Base-by-base conservation (phyloP, 2,113 vertebrate genomes). In the Cyprinodon tularosa region DNA sequence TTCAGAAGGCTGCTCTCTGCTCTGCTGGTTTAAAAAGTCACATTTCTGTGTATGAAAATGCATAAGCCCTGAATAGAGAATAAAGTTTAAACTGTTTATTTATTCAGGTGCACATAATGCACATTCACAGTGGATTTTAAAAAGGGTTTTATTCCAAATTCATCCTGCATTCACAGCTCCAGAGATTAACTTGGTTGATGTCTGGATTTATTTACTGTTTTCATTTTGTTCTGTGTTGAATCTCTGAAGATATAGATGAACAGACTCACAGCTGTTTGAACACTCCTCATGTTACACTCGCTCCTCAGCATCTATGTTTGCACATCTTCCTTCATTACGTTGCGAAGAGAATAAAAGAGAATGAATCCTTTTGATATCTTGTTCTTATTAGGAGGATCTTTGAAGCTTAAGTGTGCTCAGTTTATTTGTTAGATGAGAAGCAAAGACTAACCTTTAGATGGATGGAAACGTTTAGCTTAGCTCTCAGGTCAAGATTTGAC, bases 341-440 rank as follows among this genome's bases (percentile, higher is more conserved):
- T 65, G 39, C 84, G 39, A 72, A 63, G 57, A 38, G 2, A 72
- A 68, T 48, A 72, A 66, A 80, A 81, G 37, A 12, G 45, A 84
- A 36, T 48, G 69, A 71, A 79, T 77, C 80, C 20, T 80, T 78
- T 74, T 77, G 72, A 85, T 72, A 20, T 74, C 63, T 83, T 81
- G 50, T 72, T 71, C 79, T 81, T 64, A 65, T 84, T 77, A 71
- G 68, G 74, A 77, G 29, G 50, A 75, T 84, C 81, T 78, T 63
- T 20, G 74, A 53, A 11, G 29, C 62, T 70, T 0, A 42, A 70
- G 71, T 66, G 77, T 36, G 39, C 50, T 75, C 48, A 9, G 80
- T 84, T 88, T 88, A 83, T 90, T 85, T 89, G 86, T 62, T 66
- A 73, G 76, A 71, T 80, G 57, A 42, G 44, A 63, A 45, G 62